Conservation (phyloP, 64 coral and sea anemone species). For the Porites australiensis region DNA sequence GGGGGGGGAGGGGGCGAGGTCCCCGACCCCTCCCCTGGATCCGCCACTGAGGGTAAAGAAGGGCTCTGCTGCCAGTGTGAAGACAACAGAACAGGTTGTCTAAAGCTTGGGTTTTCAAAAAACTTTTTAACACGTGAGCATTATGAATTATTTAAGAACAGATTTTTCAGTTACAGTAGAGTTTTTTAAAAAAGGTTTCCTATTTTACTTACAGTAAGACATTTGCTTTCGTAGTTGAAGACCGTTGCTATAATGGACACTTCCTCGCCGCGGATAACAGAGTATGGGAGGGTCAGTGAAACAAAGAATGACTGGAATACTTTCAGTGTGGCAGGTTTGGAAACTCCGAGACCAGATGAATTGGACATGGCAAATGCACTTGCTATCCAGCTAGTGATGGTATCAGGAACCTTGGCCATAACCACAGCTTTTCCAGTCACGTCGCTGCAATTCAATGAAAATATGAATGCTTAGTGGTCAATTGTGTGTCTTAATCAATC, state of each 20-base stretch:
- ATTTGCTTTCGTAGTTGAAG: slow-evolving; percentile 90
- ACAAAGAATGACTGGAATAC: slow-evolving; percentile 96
- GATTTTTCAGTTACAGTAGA: no score
- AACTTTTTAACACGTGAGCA: no score
- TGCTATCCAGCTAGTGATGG: slow-evolving; percentile 93
- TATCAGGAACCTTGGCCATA: slow-evolving; percentile 83
- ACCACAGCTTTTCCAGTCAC: slow-evolving; percentile 56
- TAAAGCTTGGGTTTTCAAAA: no score
- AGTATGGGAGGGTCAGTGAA: slow-evolving; percentile 91
- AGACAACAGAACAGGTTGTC: no score
- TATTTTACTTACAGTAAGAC: slow-evolving; percentile 73
- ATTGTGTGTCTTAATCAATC: no score
- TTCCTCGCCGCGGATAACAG: slow-evolving; percentile 94
- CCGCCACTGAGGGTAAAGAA: no score
- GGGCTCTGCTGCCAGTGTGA: no score
- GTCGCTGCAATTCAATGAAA: slow-evolving; percentile 48
- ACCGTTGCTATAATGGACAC: slow-evolving; percentile 78
- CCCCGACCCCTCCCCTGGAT: no score
- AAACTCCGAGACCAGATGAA: slow-evolving; percentile 79
- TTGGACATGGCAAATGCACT: slow-evolving; percentile 95
- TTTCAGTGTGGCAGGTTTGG: slow-evolving; percentile 75
- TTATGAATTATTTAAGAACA: no score
- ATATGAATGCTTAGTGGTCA: not conserved
- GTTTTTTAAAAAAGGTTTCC: not conserved
- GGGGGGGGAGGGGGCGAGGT: no score